phyloP scores from a whole-genome alignment of 2,888 invertebrate species.

The Orgyia antiqua region DNA sequence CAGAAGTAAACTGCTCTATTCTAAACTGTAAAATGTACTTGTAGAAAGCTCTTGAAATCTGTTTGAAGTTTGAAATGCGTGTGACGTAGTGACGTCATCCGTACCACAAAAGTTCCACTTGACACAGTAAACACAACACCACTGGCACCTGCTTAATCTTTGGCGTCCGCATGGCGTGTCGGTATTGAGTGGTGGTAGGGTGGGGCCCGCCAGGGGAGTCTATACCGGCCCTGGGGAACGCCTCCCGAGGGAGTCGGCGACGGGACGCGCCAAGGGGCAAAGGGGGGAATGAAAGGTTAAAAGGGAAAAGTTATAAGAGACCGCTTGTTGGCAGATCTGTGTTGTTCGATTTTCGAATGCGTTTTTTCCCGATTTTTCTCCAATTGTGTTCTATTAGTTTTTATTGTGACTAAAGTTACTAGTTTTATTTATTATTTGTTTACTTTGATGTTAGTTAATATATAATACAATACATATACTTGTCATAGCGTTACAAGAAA shows the following conservation, averaged over 20 bases:
- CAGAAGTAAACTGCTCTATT: too few species aligned
- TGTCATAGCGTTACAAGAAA: too few species aligned
- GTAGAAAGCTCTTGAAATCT: too few species aligned
- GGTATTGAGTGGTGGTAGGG: constrained; percentile 75
- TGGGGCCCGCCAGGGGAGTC: constrained; percentile 60
- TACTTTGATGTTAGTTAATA: too few species aligned
- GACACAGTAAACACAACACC: constrained; percentile 16
- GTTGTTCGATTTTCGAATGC: constrained; percentile 65
- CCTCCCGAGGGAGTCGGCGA: constrained; percentile 66
- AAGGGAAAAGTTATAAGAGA: constrained; percentile 78
- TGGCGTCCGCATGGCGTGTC: constrained; percentile 71
- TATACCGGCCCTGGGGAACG: constrained; percentile 73
- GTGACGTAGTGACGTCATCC: too few species aligned
- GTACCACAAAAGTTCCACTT: constrained; percentile 10
- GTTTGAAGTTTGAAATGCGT: too few species aligned
- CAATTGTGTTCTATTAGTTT: constrained; percentile 4
- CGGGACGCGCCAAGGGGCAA: constrained; percentile 33
- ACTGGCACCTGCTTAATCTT: constrained; percentile 48
- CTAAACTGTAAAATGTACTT: too few species aligned
- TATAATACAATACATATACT: too few species aligned
- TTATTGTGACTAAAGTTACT: background rate
- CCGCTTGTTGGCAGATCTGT: constrained; percentile 72
- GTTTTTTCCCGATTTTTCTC: constrained; percentile 39
- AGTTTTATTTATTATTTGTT: too few species aligned
- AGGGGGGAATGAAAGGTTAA: constrained; percentile 68